Evolutionary conservation across 2,888 invertebrate genomes (phyloP), one percentile per base, ranked within the genome.

Genomic region (Crepidodera aurea): DNA sequence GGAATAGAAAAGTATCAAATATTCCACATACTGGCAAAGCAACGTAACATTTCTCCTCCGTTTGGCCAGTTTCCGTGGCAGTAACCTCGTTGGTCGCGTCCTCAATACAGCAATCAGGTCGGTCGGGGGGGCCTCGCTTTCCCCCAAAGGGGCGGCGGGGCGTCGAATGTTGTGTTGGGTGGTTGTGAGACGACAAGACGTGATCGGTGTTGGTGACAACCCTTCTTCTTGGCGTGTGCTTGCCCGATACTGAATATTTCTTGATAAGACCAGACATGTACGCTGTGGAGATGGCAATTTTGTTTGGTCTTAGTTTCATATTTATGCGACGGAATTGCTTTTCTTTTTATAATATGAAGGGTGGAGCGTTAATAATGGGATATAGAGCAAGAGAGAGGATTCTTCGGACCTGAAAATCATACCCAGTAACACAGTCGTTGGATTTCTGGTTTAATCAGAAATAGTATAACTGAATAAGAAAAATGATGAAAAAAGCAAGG

Each of bases 41-140:
- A 42, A 42, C 42, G 16, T 42, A 18, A 42, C 32, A 51, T 51
- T 53, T 39, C 40, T 53, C 18, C 39, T 53, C 37, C 53, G 62
- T 68, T 56, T 42, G 46, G 37, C 46, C 67, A 65, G 70, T 69
- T 71, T 72, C 70, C 70, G 70, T 34, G 66, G 66, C 70, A 62
- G 68, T 74, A 74, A 73, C 72, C 71, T 71, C 67, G 71, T 73
- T 73, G 72, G 71, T 69, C 67, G 62, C 67, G 51, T 19, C 51
- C 70, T 73, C 73, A 74, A 74, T 74, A 70, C 72, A 69, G 71
- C 74, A 74, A 73, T 74, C 74, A 74, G 71, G 67, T 69, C 65
- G 68, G 51, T 27, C 5, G n/a, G 29, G 22, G 42, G 70, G 71
- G 66, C 51, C 62, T 53, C 46, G 51, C 32, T 40, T 25, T 13